These are phyloP conservation scores for Heteronetta atricapilla DNA, from an alignment of 2,113 vertebrate species.

Conservation along the genomic window DNA sequence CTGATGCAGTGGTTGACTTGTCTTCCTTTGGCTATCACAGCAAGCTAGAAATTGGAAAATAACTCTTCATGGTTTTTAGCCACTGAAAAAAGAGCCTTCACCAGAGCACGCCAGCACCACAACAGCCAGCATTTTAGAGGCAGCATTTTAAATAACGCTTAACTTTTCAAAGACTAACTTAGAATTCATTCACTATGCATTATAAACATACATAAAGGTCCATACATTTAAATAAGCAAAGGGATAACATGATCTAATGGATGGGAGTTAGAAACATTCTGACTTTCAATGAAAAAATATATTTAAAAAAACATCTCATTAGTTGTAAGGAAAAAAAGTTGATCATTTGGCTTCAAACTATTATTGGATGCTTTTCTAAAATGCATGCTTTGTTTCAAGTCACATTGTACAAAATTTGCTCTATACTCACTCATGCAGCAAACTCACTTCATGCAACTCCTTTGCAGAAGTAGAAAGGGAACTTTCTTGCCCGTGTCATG, in stretches of 20 bases:
- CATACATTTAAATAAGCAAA: slow-evolving; percentile 3
- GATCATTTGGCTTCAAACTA: neutral
- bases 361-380: neutral
- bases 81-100: neutral
- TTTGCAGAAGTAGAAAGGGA: neutral
- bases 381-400: neutral
- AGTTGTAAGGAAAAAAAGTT: neutral
- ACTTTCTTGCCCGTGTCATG: neutral
- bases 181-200: neutral
- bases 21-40: slow-evolving; percentile 37
- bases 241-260: neutral
- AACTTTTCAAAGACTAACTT: slow-evolving; percentile 8
- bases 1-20: slow-evolving; percentile 32
- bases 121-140: neutral
- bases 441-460: neutral
- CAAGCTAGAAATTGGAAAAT: slow-evolving; percentile 44
- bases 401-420: neutral
- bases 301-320: neutral
- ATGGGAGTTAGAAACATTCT: neutral
- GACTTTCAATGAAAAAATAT: neutral
- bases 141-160: neutral
- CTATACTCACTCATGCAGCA: neutral
- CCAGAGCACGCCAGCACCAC: neutral
- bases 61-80: slow-evolving; percentile 3
- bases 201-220: neutral